Base-by-base conservation (phyloP, 23 tunicate species). In the Botrylloides violaceus region DNA sequence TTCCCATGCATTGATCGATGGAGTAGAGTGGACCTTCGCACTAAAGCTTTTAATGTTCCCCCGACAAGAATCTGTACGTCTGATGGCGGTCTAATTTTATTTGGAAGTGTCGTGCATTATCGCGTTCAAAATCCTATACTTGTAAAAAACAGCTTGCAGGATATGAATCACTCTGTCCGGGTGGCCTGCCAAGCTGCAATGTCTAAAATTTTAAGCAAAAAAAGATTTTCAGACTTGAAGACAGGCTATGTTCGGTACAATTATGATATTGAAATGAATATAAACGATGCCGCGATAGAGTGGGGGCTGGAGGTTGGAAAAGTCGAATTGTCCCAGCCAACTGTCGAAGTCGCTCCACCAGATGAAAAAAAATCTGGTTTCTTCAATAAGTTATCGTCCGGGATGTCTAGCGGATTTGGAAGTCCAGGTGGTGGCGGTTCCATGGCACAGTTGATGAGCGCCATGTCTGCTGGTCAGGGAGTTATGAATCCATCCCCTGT, bases 41-140 rank as follows among this genome's bases (percentile, higher is more conserved):
- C 90, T 5, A 90, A 90, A 75, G 97, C 97, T 3, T 90, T 90
- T 47, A 83, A 90, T 75, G 76, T 90, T 37, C 97, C 97, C 1
- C 97, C 97, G 2, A 71, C 85, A 20, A 90, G 81, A 50, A 25
- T 90, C 1, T 60, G 81, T 59, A 83, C 97, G 3, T 70, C 64
- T 36, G 97, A 90, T 50, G 82, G 81, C n/a, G 77, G 85, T 30
- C 57, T 90, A 5, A 75, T 90, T 66, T 75, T 83, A 23, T 73
- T 90, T 74, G 97, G 97, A 2, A 81, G 92, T 9, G 81, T 90
- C 1, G 65, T 90, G 18, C 90, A 90, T 49, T 90, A 77, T 39
- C 60, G 97, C 12, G 77, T 90, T 22, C 58, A 34, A 22, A 77
- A 83, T 74, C 85, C 97, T 43, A 9, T 83, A 62, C 32, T 66